Evolutionary conservation across 1,140 invertebrate species (phyloP).

Genomic region (Aphelinus atriplicis): DNA sequence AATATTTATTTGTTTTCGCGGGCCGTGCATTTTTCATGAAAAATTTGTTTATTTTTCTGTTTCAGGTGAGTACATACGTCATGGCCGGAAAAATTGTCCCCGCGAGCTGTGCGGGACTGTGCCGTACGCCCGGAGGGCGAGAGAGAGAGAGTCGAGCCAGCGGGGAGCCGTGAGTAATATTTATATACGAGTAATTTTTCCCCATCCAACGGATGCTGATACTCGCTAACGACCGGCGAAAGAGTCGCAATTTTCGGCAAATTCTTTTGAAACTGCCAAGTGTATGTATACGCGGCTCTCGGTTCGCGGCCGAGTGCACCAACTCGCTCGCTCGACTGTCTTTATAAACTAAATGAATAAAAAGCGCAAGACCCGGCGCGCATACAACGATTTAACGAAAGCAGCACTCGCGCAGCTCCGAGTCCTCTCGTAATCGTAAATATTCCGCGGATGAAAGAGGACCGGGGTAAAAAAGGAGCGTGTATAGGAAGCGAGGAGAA

Average conservation of each 20-base stretch:
- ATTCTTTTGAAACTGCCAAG: not conserved
- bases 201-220: no score
- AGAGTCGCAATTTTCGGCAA: not conserved
- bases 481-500: not conserved
- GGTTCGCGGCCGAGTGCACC: not conserved
- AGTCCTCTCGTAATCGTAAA: constrained; percentile 35
- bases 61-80: constrained; percentile 52
- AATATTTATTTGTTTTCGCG: constrained; percentile 37
- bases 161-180: constrained; percentile 1
- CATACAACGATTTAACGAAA: constrained; percentile 25
- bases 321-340: not conserved
- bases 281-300: not conserved
- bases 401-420: constrained; percentile 15
- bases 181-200: constrained; percentile 5
- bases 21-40: constrained; percentile 31
- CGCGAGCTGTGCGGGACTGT: no score
- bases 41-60: constrained; percentile 48
- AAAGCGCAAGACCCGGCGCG: constrained; percentile 9
- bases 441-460: constrained; percentile 41
- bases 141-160: not conserved
- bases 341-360: constrained; percentile 34
- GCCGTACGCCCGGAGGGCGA: not conserved
- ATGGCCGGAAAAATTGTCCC: not conserved
- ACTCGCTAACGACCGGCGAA: no score
- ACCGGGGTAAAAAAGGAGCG: constrained; percentile 29